Conservation (phyloP, 2,888 invertebrate species). For the Ceriagrion tenellum region DNA sequence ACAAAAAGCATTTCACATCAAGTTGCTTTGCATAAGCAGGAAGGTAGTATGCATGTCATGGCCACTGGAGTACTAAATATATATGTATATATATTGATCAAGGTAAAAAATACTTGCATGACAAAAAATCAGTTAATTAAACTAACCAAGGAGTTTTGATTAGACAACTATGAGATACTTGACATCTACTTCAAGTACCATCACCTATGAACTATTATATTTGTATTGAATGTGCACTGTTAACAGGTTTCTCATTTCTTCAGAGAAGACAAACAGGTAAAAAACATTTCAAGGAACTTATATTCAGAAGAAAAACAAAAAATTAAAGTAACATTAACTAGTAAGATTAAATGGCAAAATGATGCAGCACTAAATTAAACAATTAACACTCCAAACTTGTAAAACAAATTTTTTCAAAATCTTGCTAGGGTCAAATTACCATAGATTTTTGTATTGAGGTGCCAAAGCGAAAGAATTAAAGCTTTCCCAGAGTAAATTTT, state of each 20-base stretch:
- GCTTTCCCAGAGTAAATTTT: conserved; percentile 11
- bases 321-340: neutral
- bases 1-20: conserved; percentile 67
- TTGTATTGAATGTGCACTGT: conserved; percentile 36
- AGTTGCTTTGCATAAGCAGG: conserved; percentile 67
- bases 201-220: conserved; percentile 12
- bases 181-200: conserved; percentile 35
- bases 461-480: conserved; percentile 22
- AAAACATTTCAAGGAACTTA: conserved; percentile 31
- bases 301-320: conserved; percentile 11
- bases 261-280: conserved; percentile 20
- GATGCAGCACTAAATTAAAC: conserved; percentile 31
- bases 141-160: conserved; percentile 32
- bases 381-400: conserved; percentile 26
- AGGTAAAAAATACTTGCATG: conserved; percentile 6
- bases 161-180: conserved; percentile 24
- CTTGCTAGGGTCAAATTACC: conserved; percentile 32
- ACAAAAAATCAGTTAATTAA: conserved; percentile 31
- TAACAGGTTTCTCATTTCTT: conserved; percentile 18
- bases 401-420: conserved; percentile 19
- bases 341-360: conserved; percentile 31
- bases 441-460: conserved; percentile 3
- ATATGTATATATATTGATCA: neutral
- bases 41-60: conserved; percentile 64
- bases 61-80: conserved; percentile 59